phyloP scores from a whole-genome alignment of 2,888 invertebrate genomes.

The Latrodectus elegans region DNA sequence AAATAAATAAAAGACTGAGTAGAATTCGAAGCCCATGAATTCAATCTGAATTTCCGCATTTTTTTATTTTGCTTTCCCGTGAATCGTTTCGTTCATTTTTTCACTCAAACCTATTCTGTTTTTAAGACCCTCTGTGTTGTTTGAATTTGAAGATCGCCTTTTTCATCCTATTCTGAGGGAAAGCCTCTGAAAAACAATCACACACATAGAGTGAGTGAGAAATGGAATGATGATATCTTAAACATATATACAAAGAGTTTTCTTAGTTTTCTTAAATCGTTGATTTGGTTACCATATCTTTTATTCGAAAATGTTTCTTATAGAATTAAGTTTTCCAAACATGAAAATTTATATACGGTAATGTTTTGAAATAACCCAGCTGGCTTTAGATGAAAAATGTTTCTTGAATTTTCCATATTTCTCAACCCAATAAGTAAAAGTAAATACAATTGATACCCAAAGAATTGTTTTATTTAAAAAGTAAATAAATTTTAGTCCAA shows the following conservation, averaged over 20 bases:
- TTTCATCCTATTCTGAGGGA: background rate
- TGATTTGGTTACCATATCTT: too few species aligned
- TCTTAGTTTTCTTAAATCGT: slow-evolving; percentile 21
- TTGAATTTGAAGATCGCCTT: slow-evolving; percentile 30
- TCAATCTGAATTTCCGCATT: slow-evolving; percentile 62
- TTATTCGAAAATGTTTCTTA: too few species aligned
- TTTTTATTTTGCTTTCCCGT: slow-evolving; percentile 31
- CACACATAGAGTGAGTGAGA: slow-evolving; percentile 20
- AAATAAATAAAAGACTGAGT: slow-evolving; percentile 38
- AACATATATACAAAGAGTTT: slow-evolving; percentile 30
- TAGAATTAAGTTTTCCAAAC: too few species aligned
- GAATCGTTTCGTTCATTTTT: slow-evolving; percentile 14
- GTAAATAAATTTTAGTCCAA: too few species aligned
- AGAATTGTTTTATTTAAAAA: too few species aligned
- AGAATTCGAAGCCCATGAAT: slow-evolving; percentile 34
- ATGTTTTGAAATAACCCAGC: too few species aligned
- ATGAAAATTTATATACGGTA: too few species aligned
- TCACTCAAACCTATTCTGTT: slow-evolving; percentile 14
- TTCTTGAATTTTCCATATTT: too few species aligned
- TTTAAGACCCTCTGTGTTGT: slow-evolving; percentile 42
- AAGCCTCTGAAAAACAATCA: slow-evolving; percentile 35
- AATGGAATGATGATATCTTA: slow-evolving; percentile 48
- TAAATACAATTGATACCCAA: too few species aligned
- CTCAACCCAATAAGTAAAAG: too few species aligned
- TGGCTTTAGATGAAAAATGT: too few species aligned